Evolutionary conservation across 2,888 invertebrate species (phyloP), one percentile per base, ranked within the genome.

Genomic region (Stratiomys singularior): DNA sequence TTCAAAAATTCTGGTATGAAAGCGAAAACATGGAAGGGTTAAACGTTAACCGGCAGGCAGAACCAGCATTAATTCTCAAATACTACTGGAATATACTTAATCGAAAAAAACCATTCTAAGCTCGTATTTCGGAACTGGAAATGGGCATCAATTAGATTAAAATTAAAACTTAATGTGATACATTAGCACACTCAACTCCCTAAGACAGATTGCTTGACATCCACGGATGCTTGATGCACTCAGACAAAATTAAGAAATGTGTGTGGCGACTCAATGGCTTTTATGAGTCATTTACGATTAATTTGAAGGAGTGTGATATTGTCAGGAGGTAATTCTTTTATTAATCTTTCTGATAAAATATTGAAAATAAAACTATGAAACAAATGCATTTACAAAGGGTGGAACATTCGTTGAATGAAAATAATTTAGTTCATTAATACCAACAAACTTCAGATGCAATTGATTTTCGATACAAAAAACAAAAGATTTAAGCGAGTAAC

Each of bases 241-340:
- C 9, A 46, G 69, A 46, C 46, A 47, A 47, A 69, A 74, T 74
- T 74, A 74, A 74, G 74, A 74, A 77, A 77, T 79, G 77, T 47
- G 74, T 67, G 74, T 77, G 78, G 78, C 72, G 47, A 72, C 66
- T 77, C 52, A 77, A 77, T 77, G 78, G 77, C 64, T 77, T 79
- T 74, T 74, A 74, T 74, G 74, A 74, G 74, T 74, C 74, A 74
- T 74, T 79, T 79, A 58, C 56, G n/a, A 52, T 5, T 4, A 5
- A 52, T 52, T 52, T 18, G 52, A 13, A 52, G 52, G 2, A 5
- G 18, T 18, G 52, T n/a, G 52, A 4, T 18, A 52, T 52, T 52
- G 63, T 64, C n/a, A 77, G 72, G 72, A 63, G 66, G 74, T 56
- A 56, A 60, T 66, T 77, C 72, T 79, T 77, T 74, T 5, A 77